Evolutionary conservation across 2,888 invertebrate species (phyloP), one percentile per base, ranked within the genome.

Genomic region (Aleiodes leptofemur): DNA sequence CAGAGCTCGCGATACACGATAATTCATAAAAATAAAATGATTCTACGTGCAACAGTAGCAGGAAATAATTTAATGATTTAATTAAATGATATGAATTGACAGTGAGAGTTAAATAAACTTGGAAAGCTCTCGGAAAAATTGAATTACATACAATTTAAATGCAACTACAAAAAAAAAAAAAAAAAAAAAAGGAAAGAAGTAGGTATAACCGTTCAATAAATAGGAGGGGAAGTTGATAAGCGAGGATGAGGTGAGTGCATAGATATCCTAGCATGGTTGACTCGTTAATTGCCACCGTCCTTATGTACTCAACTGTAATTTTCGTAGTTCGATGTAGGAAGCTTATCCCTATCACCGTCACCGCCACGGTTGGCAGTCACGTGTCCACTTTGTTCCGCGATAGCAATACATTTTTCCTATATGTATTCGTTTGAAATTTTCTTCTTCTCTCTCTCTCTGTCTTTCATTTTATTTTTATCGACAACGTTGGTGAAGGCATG

Each of bases 311-410:
- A 31, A 51, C 55, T 38, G 53, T 53, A 66, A 69, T 72, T 69
- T 69, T 59, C 69, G 69, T 69, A 43, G 57, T 57, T 48, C 23
- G 31, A 69, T 69, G 61, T 69, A 69, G 61, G 53, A 70, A 74
- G 82, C 80, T 86, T 86, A 86, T 86, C 87, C 57, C 83, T 87
- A 87, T 86, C 86, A 81, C 74, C 72, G 85, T 83, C 85, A 29
- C 69, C 38, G 43, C 73, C 38, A 84, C 83, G 85, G 82, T 84
- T 82, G 77, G 79, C 83, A 83, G 82, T 75, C 82, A 83, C 83
- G 82, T 81, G 68, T 57, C 57, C 55, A 68, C 68, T 11, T 31
- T 13, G 14, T 31, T 51, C 50, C 14, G 31, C 14, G 31, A 68
- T 68, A 51, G 68, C 68, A 53, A 68, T n/a, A 51, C 29, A 50